Evolutionary conservation across 1,140 invertebrate species (phyloP).

Genomic region (Bombyx mandarina): DNA sequence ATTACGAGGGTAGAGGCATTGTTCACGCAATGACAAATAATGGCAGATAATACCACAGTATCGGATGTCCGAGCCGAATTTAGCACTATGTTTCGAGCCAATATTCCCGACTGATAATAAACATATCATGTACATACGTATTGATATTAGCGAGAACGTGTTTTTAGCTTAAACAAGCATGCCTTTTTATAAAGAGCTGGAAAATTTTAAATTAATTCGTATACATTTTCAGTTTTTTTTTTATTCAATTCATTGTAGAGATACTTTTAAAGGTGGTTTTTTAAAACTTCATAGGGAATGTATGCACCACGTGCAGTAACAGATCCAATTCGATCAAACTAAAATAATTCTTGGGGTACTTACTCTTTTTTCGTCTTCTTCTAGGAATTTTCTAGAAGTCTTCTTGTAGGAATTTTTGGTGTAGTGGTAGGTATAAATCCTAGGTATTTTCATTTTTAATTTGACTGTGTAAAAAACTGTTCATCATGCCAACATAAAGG

Average conservation of each 20-base stretch:
- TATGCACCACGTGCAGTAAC: too few species aligned
- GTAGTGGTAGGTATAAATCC: too few species aligned
- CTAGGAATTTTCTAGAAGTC: too few species aligned
- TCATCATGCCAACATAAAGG: too few species aligned
- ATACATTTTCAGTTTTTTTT: neutral
- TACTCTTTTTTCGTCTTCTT: too few species aligned
- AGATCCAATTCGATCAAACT: too few species aligned
- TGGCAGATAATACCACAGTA: conserved; percentile 65
- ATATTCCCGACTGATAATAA: conserved; percentile 62
- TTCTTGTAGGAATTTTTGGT: too few species aligned
- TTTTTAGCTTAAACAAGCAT: too few species aligned
- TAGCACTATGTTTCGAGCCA: conserved; percentile 61
- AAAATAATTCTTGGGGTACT: too few species aligned
- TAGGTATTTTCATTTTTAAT: too few species aligned
- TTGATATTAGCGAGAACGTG: neutral
- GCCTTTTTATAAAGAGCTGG: neutral
- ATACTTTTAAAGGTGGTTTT: neutral
- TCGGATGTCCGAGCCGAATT: conserved; percentile 58
- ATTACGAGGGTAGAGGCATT: conserved; percentile 45
- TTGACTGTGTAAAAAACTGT: too few species aligned
- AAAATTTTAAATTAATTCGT: neutral
- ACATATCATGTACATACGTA: conserved; percentile 34
- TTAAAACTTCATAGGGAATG: too few species aligned
- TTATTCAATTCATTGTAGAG: neutral
- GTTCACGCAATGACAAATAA: conserved; percentile 65